These are phyloP conservation scores for Drosophila murphyi DNA, from an alignment of 1,140 invertebrate genomes.

Conservation along the genomic window DNA sequence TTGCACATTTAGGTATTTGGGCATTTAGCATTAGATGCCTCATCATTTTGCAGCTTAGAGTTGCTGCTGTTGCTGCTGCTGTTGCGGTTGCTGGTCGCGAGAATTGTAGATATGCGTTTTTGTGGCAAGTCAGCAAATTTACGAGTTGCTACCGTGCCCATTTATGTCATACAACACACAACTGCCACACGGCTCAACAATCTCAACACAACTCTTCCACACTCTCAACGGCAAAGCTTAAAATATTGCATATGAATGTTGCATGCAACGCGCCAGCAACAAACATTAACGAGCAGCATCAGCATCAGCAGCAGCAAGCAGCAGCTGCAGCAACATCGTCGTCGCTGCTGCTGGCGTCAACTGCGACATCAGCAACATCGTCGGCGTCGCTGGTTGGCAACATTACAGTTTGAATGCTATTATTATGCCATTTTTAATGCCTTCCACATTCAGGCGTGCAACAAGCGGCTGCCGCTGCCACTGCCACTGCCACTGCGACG, in stretches of 20 bases:
- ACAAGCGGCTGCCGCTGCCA: constrained; percentile 39
- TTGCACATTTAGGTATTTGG: constrained; percentile 26
- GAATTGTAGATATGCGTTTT: constrained; percentile 44
- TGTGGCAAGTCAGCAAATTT: constrained; percentile 47
- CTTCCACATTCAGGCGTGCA: constrained; percentile 52
- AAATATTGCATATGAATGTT: constrained; percentile 75
- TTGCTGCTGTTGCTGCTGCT: not conserved
- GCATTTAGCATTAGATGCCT: constrained; percentile 28
- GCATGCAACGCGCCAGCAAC: constrained; percentile 58
- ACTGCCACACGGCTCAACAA: constrained; percentile 23
- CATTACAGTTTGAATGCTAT: constrained; percentile 70
- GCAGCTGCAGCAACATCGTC: not conserved
- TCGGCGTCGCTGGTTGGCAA: constrained; percentile 36
- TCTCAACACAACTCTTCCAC: constrained; percentile 13
- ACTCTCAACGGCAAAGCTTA: constrained; percentile 39
- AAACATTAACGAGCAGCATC: constrained; percentile 48
- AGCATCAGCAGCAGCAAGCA: constrained; percentile 11
- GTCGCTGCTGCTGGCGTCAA: constrained; percentile 12
- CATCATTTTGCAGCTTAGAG: constrained; percentile 58
- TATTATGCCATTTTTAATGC: constrained; percentile 74
- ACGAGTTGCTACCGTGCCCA: constrained; percentile 60
- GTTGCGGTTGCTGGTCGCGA: not conserved
- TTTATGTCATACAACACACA: constrained; percentile 44
- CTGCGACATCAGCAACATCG: constrained; percentile 22
- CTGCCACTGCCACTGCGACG: constrained; percentile 14